phyloP scores from a whole-genome alignment of 2,113 vertebrate species.

The Camelus dromedarius region DNA sequence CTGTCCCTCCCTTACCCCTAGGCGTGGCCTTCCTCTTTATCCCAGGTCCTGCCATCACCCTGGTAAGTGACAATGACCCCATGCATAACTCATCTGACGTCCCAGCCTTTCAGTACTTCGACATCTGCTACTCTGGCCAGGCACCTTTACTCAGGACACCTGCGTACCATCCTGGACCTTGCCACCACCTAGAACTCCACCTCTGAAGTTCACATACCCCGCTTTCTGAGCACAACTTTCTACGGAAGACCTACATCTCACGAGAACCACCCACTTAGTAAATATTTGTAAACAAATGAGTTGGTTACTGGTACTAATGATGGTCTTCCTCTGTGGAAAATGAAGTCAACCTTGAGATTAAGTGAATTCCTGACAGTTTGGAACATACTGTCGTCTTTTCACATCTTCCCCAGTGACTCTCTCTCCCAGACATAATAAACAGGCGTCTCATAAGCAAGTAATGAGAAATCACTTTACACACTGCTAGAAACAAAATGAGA shows the following conservation, averaged over 20 bases:
- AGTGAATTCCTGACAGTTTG: not conserved
- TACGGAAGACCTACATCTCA: not conserved
- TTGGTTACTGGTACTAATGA: not conserved
- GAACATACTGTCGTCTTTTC: not conserved
- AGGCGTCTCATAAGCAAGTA: not conserved
- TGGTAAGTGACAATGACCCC: not conserved
- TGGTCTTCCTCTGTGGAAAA: not conserved
- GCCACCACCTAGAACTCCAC: not conserved
- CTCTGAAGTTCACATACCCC: not conserved
- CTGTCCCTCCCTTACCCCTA: not conserved
- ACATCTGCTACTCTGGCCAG: not conserved
- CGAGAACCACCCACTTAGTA: not conserved
- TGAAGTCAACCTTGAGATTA: not conserved
- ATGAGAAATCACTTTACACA: not conserved
- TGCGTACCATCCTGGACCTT: not conserved
- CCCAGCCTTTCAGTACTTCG: not conserved
- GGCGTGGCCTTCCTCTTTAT: not conserved
- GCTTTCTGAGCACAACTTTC: not conserved
- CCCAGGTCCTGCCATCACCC: not conserved
- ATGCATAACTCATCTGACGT: not conserved
- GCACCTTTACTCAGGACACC: not conserved
- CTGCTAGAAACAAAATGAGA: slow-evolving; percentile 26
- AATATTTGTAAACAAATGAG: not conserved
- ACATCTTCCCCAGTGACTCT: not conserved
- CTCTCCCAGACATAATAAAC: slow-evolving; percentile 7